Base-by-base conservation (phyloP, 2,113 vertebrate species). In the Platichthys stellatus region DNA sequence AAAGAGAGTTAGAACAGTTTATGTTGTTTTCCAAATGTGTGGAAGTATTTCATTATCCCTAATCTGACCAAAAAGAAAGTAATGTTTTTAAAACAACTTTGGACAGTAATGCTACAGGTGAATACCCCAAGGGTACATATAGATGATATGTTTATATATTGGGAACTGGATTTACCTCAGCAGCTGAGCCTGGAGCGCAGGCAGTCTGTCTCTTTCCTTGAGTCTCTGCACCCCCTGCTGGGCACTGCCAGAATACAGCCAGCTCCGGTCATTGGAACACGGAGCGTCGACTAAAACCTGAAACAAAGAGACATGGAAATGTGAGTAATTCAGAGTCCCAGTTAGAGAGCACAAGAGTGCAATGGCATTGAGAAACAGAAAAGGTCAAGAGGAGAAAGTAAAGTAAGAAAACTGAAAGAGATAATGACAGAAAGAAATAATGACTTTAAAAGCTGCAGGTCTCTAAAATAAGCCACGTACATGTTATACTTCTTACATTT, bases 241-340 rank as follows among this genome's bases (percentile, higher is more conserved):
- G 74, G 58, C 83, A 62, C 59, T 80, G 57, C 81, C 20, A 6
- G 78, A 96, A 89, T 97, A 98, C 6, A 99, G 88, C 97, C 97
- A 99, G 58, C 96, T 98, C 87, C 96, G 95, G 92, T 99, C 98
- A 90, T 98, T 98, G 26, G 98, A 99, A 87, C 98, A 99, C 0
- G 98, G 98, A 82, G 96, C 95, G 84, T 95, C 94, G 38, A 95
- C 93, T 71, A 95, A 88, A 83, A 95, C 92, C 94, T 95, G 90
- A 15, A 53, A 67, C 65, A 17, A 20, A 18, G 71, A 31, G 2
- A 60, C 18, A 61, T 45, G 54, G 10, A 59, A 35, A 49, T 54
- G 28, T 0, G 38, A 74, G 75, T 18, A 21, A 43, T 69, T 58
- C 18, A 57, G 38, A 31, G 24, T 23, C 35, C 73, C 10, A 65